Base-by-base conservation (phyloP, 2,888 invertebrate species). In the Nomada fabriciana region DNA sequence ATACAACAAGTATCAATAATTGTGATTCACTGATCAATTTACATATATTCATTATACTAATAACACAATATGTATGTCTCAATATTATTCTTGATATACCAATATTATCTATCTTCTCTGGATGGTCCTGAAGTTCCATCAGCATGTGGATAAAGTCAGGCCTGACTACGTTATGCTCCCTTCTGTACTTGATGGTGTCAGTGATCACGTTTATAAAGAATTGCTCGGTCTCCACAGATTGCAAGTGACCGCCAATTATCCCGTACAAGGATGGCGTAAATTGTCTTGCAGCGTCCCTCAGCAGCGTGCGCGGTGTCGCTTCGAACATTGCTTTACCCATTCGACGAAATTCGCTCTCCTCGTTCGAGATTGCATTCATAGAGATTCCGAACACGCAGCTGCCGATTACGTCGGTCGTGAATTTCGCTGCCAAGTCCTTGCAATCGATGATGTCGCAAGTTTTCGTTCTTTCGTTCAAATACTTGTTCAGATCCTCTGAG, bases 101-200 rank as follows among this genome's bases (percentile, higher is more conserved):
- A 23, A 91, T 86, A 25, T 89, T 88, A 0, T 43, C 29, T 23
- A 78, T n/a, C 29, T 78, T 83, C 0, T 84, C 84, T 0, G 91
- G 89, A 78, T 90, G 73, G 4, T 90, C 80, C 55, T 81, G 89
- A 23, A 94, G 76, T 7, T 94, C 92, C 71, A 90, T 90, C 25
- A 94, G 86, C 23, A 93, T 85, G 83, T 94, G 93, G 2, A 95
- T 84, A 69, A 94, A 94, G 83, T 95, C 95, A 53, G 94, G 92
- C 52, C 94, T 89, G 47, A 89, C 88, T 13, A 94, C 85, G 47
- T 93, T 92, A 64, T 93, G 93, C 52, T 93, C 88, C 69, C 91
- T 89, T 25, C 94, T 89, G 67, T 94, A 90, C 13, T 92, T 89
- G 57, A 94, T 88, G 0, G 94, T 92, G 0, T 92, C 84, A 23